Conservation (phyloP, 2,888 invertebrate genomes). For the Leucophora obtusa region DNA sequence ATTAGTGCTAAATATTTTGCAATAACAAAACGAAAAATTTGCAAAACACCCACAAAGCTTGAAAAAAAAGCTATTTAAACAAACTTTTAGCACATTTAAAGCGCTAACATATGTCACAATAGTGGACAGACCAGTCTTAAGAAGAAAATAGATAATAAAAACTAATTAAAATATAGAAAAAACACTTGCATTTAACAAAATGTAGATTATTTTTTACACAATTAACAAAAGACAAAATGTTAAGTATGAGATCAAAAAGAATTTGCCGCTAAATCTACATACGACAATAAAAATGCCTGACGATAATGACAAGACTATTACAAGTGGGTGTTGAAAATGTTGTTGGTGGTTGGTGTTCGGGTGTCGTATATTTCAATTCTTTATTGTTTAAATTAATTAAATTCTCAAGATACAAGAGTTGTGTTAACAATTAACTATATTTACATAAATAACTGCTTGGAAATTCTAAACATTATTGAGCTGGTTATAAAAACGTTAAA, state of each 20-base stretch:
- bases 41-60: no score
- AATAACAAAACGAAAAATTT: no score
- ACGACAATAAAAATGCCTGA: constrained; percentile 1
- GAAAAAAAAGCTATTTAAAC: neutral
- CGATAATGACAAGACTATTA: constrained; percentile 7
- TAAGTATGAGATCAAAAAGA: neutral
- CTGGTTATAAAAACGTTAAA: constrained; percentile 24
- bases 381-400: neutral
- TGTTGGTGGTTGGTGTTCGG: neutral
- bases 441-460: constrained; percentile 26
- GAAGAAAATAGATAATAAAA: neutral
- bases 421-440: constrained; percentile 1
- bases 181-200: constrained; percentile 25
- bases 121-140: neutral
- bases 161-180: neutral
- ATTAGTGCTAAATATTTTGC: no score
- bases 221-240: constrained; percentile 12
- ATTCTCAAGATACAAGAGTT: constrained; percentile 6
- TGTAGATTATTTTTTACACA: neutral
- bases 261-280: constrained; percentile 43
- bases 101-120: neutral
- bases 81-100: neutral
- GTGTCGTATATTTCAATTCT: neutral
- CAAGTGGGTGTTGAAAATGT: constrained; percentile 42
- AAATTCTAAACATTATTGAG: constrained; percentile 48